Evolutionary conservation across 1,140 invertebrate species (phyloP).

Genomic region (Cyclina sinensis): DNA sequence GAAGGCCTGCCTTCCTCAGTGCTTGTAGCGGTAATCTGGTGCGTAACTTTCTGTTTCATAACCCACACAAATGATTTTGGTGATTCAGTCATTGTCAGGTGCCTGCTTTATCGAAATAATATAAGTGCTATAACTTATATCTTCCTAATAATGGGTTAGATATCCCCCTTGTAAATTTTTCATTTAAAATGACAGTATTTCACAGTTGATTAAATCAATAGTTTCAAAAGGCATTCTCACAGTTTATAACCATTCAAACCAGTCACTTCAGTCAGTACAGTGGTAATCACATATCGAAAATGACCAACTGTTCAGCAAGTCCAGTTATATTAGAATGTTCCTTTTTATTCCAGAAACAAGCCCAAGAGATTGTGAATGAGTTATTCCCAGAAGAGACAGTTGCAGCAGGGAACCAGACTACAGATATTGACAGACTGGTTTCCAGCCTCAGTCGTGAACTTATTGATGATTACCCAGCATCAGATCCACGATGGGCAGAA

Average conservation of each 20-base stretch:
- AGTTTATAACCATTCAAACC: too few species aligned
- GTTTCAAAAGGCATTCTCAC: too few species aligned
- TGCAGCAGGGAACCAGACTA: constrained; percentile 83
- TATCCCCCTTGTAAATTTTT: too few species aligned
- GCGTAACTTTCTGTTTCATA: too few species aligned
- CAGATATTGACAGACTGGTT: constrained; percentile 90
- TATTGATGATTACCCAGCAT: constrained; percentile 95
- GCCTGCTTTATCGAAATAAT: too few species aligned
- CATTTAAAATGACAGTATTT: too few species aligned
- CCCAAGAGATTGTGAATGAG: constrained; percentile 90
- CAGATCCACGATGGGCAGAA: constrained; percentile 94
- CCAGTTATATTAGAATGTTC: not conserved
- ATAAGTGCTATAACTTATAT: too few species aligned
- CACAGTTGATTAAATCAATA: too few species aligned
- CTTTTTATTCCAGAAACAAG: constrained; percentile 87
- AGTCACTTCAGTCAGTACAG: not conserved
- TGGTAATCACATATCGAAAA: not conserved
- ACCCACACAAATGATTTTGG: too few species aligned
- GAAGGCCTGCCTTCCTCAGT: constrained; percentile 93
- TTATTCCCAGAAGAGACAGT: constrained; percentile 89
- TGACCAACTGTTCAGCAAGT: not conserved
- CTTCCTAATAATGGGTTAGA: too few species aligned
- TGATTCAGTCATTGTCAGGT: too few species aligned
- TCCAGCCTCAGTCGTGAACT: constrained; percentile 92
- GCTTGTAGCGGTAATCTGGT: constrained; percentile 88